A percentile compares a stretch with the other conserved stretches of the same genome.
These are phyloP conservation scores for Bombus pyrosoma DNA, from an alignment of 1,140 invertebrate species.

Conservation along the genomic window DNA sequence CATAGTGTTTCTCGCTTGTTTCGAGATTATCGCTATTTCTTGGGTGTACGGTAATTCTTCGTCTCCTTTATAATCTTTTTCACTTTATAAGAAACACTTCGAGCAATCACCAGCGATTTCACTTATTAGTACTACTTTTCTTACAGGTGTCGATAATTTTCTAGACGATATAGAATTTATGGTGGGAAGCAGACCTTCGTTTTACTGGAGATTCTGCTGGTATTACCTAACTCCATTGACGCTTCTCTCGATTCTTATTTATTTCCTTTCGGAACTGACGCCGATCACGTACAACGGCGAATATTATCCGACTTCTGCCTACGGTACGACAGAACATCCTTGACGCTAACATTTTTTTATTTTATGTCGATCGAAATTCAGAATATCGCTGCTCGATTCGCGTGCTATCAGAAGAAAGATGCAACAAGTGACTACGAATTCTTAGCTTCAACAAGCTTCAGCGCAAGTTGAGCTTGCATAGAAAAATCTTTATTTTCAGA, in stretches of 20 bases:
- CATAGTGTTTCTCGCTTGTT: slow-evolving; percentile 88
- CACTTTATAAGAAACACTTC: slow-evolving; percentile 79
- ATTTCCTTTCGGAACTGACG: slow-evolving; percentile 83
- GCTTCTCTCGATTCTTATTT: slow-evolving; percentile 86
- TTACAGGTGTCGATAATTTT: slow-evolving; percentile 84
- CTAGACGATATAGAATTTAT: slow-evolving; percentile 87
- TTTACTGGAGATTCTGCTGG: slow-evolving; percentile 93
- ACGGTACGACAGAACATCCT: slow-evolving; percentile 31
- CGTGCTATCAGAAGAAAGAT: no score
- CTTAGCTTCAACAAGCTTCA: no score
- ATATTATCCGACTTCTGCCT: slow-evolving; percentile 55
- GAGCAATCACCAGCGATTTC: slow-evolving; percentile 82
- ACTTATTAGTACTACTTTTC: background rate
- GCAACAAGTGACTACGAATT: no score
- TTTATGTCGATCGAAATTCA: no score
- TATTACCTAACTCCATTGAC: slow-evolving; percentile 87
- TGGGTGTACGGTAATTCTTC: slow-evolving; percentile 88
- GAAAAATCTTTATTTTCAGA: no score
- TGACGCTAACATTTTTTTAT: no score
- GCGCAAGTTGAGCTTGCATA: no score
- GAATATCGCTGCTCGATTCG: no score
- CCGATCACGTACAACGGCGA: slow-evolving; percentile 58
- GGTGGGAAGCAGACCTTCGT: slow-evolving; percentile 86
- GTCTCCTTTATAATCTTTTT: background rate
- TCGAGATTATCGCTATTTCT: slow-evolving; percentile 87